phyloP scores from a whole-genome alignment of 1,140 invertebrate genomes.

The Drosophila guanche region DNA sequence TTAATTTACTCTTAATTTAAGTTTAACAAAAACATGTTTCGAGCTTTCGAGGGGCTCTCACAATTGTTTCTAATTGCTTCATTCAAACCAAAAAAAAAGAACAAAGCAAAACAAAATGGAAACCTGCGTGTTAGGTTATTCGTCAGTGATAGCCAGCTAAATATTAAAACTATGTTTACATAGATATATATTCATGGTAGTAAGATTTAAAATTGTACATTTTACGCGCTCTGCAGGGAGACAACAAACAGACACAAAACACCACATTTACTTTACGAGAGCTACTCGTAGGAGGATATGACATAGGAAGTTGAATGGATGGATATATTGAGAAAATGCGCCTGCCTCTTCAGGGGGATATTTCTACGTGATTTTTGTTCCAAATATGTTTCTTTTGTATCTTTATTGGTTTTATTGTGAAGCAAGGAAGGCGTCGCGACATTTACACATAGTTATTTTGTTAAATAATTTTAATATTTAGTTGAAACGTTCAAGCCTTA shows the following conservation, averaged over 20 bases:
- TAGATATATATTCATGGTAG: slow-evolving; percentile 25
- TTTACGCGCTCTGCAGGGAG: slow-evolving; percentile 54
- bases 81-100: slow-evolving; percentile 30
- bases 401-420: slow-evolving; percentile 24
- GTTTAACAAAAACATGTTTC: slow-evolving; percentile 23
- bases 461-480: slow-evolving; percentile 78
- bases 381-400: slow-evolving; percentile 52
- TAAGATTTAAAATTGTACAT: slow-evolving; percentile 71
- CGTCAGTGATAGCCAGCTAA: slow-evolving; percentile 64
- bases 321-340: slow-evolving; percentile 36
- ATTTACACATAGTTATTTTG: slow-evolving; percentile 64
- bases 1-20: slow-evolving; percentile 28
- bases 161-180: slow-evolving; percentile 41
- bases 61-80: slow-evolving; percentile 38
- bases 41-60: slow-evolving; percentile 6
- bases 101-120: not conserved
- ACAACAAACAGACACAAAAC: slow-evolving; percentile 43
- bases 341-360: slow-evolving; percentile 39
- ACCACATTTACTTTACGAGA: slow-evolving; percentile 45
- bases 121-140: slow-evolving; percentile 52
- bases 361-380: slow-evolving; percentile 74
- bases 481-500: slow-evolving; percentile 46
- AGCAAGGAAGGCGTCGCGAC: slow-evolving; percentile 21
- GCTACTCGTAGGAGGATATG: slow-evolving; percentile 9
- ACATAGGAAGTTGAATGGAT: slow-evolving; percentile 6